phyloP scores from a whole-genome alignment of 1,140 invertebrate genomes.

The Drosophila chauvacae region DNA sequence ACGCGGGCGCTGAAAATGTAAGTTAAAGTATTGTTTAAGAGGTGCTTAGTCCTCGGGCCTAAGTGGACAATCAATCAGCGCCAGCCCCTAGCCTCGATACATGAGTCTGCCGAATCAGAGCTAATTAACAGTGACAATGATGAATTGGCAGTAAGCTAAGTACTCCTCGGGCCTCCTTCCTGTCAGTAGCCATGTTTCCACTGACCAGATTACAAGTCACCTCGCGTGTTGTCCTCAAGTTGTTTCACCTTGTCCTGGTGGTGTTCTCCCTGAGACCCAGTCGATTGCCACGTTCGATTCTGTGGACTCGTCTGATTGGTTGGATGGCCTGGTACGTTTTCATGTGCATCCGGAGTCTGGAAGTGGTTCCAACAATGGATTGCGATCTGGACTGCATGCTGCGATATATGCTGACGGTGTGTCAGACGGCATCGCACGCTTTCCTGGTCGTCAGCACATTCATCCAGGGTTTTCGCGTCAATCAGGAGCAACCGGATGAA shows the following conservation, averaged over 20 bases:
- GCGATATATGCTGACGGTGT: constrained; percentile 16
- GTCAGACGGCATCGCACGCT: constrained; percentile 32
- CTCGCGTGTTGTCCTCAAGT: constrained; percentile 18
- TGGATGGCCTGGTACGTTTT: constrained; percentile 51
- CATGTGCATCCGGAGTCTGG: constrained; percentile 1
- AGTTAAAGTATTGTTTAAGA: constrained; percentile 37
- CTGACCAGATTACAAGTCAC: constrained; percentile 24
- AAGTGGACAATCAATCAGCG: constrained; percentile 20
- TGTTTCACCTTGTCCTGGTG: constrained; percentile 19
- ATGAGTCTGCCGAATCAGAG: not conserved
- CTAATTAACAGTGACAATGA: constrained; percentile 55
- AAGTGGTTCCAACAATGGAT: not conserved
- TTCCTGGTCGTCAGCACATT: constrained; percentile 46
- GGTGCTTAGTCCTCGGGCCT: too few relatives aligned
- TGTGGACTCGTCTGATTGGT: constrained; percentile 14
- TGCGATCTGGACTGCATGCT: constrained; percentile 58
- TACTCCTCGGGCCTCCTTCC: not conserved
- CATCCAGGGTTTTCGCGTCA: constrained; percentile 4
- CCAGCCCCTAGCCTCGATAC: not conserved
- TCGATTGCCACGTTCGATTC: constrained; percentile 4
- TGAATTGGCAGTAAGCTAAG: constrained; percentile 25
- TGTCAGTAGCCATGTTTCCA: constrained; percentile 44
- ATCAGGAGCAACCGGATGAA: not conserved
- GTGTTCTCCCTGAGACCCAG: constrained; percentile 33
- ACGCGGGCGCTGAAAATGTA: constrained; percentile 65